A percentile compares a stretch with the other conserved stretches of the same genome.
Conservation (phyloP, 2,113 vertebrate genomes). For the Colius striatus region DNA sequence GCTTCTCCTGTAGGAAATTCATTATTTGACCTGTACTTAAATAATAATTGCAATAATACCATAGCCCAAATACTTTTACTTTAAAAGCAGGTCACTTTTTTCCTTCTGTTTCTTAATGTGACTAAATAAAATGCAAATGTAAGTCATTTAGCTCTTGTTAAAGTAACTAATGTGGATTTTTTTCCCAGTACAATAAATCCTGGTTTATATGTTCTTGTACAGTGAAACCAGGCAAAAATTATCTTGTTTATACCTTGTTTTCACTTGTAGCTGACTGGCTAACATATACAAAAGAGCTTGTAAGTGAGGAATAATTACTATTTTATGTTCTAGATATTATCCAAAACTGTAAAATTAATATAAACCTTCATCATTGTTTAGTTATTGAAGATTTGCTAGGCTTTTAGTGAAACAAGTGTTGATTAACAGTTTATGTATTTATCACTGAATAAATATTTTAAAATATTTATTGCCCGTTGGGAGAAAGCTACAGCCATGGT, state of each 20-base stretch:
- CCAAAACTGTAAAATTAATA: background rate
- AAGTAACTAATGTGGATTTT: background rate
- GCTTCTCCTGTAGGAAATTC: background rate
- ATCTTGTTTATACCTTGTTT: background rate
- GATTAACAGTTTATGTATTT: constrained; percentile 58
- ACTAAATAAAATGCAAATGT: background rate
- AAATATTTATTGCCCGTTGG: constrained; percentile 42
- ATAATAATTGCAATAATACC: background rate
- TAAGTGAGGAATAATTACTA: background rate
- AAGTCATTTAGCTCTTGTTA: background rate
- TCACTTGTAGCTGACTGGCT: background rate
- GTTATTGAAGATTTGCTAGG: background rate
- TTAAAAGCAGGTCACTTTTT: background rate
- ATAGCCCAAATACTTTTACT: background rate
- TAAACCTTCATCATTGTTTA: background rate
- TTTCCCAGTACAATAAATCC: background rate
- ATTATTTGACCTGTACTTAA: background rate
- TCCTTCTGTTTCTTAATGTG: background rate
- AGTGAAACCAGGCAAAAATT: background rate
- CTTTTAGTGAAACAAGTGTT: background rate
- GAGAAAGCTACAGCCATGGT: background rate
- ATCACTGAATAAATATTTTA: constrained; percentile 49
- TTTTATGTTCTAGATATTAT: background rate
- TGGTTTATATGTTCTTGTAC: background rate
- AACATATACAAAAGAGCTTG: background rate